Evolutionary conservation across 2,113 vertebrate genomes (phyloP), one percentile per base, ranked within the genome.

Genomic region (Heterocephalus glaber): DNA sequence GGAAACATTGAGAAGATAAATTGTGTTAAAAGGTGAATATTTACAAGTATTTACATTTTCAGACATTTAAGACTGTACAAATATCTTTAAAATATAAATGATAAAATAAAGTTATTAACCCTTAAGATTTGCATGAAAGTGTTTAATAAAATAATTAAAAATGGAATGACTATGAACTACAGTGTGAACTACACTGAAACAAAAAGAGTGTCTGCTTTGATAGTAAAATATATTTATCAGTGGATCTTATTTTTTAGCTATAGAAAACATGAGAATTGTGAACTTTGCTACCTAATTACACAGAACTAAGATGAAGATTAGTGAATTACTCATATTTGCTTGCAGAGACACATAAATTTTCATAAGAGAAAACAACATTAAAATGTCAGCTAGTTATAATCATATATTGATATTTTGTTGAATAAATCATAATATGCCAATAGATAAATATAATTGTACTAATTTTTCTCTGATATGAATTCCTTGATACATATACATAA

Each of bases 141-240:
- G 24, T 77, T 81, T 35, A 86, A 87, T 82, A 52, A 88, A 88
- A 92, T 83, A 65, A 82, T 60, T 86, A 79, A 24, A 85, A 86
- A 44, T 79, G 7, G 77, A 80, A 56, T 3, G 56, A 94, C 4
- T 52, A 11, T 41, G 41, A 87, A 10, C 16, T 74, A 66, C 3
- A 13, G 61, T n/a, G 24, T 49, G 49, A 89, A 68, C 0, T 88
- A 12, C 0, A 30, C 68, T 87, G n/a, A 92, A 68, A 94, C 12
- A 96, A 93, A 47, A 11, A 20, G 16, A 96, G 44, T 22, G 26
- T 52, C 13, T 11, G 4, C 4, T 94, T 96, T 20, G 19, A 44
- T 33, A 77, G 60, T 65, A 8, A 63, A 94, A 68, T 35, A 14
- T 91, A 16, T 70, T 33, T 82, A 68, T 82, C 17, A 28, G 10